These are phyloP conservation scores for Lasiommata megera DNA, from an alignment of 2,888 invertebrate genomes.

Conservation along the genomic window DNA sequence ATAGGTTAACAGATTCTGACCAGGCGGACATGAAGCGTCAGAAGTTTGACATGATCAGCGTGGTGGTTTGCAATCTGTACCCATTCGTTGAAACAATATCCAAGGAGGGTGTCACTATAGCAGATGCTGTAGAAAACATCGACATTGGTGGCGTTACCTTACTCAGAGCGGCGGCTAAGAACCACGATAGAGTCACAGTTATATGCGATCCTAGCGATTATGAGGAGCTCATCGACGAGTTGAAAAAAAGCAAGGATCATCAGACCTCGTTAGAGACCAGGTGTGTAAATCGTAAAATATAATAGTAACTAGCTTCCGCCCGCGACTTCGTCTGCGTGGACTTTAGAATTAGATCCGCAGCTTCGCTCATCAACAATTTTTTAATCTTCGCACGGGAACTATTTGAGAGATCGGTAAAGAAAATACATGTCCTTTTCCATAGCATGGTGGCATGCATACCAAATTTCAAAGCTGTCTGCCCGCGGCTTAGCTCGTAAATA, in stretches of 20 bases:
- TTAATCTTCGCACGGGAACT: no score
- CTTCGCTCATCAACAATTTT: no score
- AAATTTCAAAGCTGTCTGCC: no score
- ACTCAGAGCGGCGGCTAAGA: slow-evolving; percentile 97
- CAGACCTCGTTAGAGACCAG: slow-evolving; percentile 88
- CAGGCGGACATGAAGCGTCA: slow-evolving; percentile 90
- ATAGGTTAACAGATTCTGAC: slow-evolving; percentile 87
- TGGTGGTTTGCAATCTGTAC: slow-evolving; percentile 98
- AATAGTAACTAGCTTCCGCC: no score
- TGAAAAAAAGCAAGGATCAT: slow-evolving; percentile 82
- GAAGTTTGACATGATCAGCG: slow-evolving; percentile 88
- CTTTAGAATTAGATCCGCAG: no score
- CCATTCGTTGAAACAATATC: slow-evolving; percentile 95
- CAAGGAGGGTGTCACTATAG: slow-evolving; percentile 88
- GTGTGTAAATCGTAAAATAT: slow-evolving; percentile 47
- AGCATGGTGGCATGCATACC: no score
- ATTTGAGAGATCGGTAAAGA: no score
- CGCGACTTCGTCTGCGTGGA: no score
- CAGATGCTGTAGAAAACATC: slow-evolving; percentile 97
- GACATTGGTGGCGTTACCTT: slow-evolving; percentile 98
- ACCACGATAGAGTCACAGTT: slow-evolving; percentile 96
- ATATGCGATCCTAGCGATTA: slow-evolving; percentile 96
- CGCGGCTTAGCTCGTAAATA: no score
- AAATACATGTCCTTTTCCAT: no score
- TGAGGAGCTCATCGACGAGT: slow-evolving; percentile 85